phyloP scores from a whole-genome alignment of 2,113 vertebrate genomes.

The Pelmatolapia mariae region DNA sequence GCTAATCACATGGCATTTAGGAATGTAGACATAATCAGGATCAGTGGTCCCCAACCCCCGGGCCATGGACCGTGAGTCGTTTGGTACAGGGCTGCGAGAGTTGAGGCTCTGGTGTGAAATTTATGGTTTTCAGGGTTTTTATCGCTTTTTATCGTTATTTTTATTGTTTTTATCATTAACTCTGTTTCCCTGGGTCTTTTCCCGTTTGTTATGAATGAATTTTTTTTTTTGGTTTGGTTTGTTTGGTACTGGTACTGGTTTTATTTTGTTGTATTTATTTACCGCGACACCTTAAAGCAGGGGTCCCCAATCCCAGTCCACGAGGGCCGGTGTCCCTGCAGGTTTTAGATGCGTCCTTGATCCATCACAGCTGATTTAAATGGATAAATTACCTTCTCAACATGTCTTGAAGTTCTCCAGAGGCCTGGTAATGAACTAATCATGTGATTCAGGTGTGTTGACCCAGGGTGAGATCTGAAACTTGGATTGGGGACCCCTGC shows the following conservation, averaged over 20 bases:
- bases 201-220: fast-evolving
- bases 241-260: not conserved
- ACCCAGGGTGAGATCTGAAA: too few species aligned
- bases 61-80: fast-evolving
- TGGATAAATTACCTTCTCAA: too few species aligned
- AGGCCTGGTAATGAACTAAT: too few species aligned
- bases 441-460: too few species aligned
- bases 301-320: too few species aligned
- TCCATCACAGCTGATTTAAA: too few species aligned
- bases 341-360: too few species aligned
- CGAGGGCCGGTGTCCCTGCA: too few species aligned
- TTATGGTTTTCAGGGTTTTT: not conserved
- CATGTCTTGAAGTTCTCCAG: too few species aligned
- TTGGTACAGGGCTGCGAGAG: not conserved
- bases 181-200: fast-evolving
- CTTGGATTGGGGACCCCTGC: too few species aligned
- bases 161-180: not conserved
- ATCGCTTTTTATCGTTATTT: fast-evolving
- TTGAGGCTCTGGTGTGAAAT: not conserved
- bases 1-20: not conserved
- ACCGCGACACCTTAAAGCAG: fast-evolving
- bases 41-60: fast-evolving
- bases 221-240: not conserved
- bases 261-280: not conserved
- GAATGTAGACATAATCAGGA: not conserved